Percentiles rank a stretch among this genome's conserved stretches.
Conservation (phyloP, 1,140 invertebrate species). For the Polyergus mexicanus region DNA sequence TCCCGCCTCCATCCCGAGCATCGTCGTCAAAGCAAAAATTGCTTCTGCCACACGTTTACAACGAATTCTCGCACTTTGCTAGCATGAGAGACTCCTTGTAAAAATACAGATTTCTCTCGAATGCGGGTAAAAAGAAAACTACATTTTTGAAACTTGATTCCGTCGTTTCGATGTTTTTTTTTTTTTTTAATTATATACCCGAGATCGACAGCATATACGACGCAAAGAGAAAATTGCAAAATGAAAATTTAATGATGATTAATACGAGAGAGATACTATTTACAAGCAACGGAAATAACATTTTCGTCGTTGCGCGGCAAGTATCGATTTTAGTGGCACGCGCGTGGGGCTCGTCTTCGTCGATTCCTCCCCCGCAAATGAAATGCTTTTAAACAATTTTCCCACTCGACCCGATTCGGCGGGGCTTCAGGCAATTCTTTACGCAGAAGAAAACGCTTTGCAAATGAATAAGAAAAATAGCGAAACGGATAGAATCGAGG, state of each 20-base stretch:
- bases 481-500: slow-evolving; percentile 35
- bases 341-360: slow-evolving; percentile 12
- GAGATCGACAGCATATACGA: not conserved
- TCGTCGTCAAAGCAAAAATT: slow-evolving; percentile 69
- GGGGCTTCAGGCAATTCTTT: slow-evolving; percentile 38
- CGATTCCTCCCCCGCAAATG: not conserved
- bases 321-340: slow-evolving; percentile 57
- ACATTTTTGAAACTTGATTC: not conserved
- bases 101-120: slow-evolving; percentile 46
- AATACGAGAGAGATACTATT: slow-evolving; percentile 11
- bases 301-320: not conserved
- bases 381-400: slow-evolving; percentile 67
- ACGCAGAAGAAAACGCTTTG: not conserved
- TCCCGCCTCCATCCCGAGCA: slow-evolving; percentile 11
- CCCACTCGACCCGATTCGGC: slow-evolving; percentile 62
- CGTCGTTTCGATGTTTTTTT: not conserved
- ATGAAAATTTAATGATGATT: slow-evolving; percentile 21
- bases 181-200: not conserved
- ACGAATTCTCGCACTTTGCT: slow-evolving; percentile 54
- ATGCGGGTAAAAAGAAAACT: not conserved
- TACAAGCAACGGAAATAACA: slow-evolving; percentile 21
- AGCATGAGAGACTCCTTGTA: slow-evolving; percentile 30
- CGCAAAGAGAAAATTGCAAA: not conserved
- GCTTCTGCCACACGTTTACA: slow-evolving; percentile 68
- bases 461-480: slow-evolving; percentile 57